Evolutionary conservation across 2,113 vertebrate species (phyloP), one percentile per base, ranked within the genome.

Genomic region (Syrmaticus mikado): DNA sequence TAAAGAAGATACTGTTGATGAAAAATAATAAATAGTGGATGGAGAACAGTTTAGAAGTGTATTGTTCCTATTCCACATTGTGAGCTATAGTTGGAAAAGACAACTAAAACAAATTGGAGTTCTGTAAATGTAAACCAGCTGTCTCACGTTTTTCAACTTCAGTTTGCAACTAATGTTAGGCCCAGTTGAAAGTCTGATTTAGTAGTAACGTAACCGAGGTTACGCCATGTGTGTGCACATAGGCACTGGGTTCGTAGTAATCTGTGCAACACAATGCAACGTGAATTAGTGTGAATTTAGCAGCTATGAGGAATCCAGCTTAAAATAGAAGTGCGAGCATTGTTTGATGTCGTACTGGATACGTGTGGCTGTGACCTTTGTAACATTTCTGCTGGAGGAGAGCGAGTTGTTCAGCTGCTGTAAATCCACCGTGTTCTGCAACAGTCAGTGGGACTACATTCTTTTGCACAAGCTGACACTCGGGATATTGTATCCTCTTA

Each of bases 11-110:
- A 62, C 45, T 30, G 2, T 32, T 79, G 58, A 91, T 87, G 89
- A 94, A 93, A 85, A 81, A 73, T 18, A 91, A 73, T 68, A 84
- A 90, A 92, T 27, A 77, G 34, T 38, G 41, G 67, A 67, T 66
- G 70, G 88, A 90, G 43, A 83, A 41, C 40, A 21, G 27, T 84
- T 73, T 28, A 70, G 40, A 64, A 90, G 16, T 38, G 7, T 78
- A 90, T 68, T 38, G 45, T 85, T 71, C 27, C 50, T 91, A 24
- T 94, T 93, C 80, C 40, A 53, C 38, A 46, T 91, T 50, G 62
- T 80, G 62, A 75, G 27, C 21, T 93, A 25, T 67, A 87, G 71
- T 32, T 96, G 87, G 85, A 94, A 96, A 95, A 65, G 84, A 86
- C 83, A 90, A 58, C 95, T 93, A 92, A 86, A 62, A 75, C 50